Evolutionary conservation across 2,113 vertebrate genomes (phyloP).

Genomic region (Syrrhaptes paradoxus): DNA sequence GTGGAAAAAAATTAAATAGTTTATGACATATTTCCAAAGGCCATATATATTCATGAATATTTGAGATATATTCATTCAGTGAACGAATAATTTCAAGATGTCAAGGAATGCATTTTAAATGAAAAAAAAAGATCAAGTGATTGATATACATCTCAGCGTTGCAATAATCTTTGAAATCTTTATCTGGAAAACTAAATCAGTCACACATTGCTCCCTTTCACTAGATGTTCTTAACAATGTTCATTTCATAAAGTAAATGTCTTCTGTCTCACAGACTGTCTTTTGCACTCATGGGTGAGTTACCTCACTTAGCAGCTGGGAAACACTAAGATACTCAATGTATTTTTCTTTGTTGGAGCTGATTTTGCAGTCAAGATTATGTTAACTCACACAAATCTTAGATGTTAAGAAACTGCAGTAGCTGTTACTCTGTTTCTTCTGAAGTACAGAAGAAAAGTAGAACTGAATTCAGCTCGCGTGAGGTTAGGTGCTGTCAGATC

Average conservation of each 20-base stretch:
- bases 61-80: neutral
- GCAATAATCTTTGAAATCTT: neutral
- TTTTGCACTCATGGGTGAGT: neutral
- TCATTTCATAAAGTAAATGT: accelerated
- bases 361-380: neutral
- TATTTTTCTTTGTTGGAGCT: neutral
- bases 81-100: neutral
- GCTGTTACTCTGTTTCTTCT: neutral
- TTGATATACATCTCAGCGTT: neutral
- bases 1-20: neutral
- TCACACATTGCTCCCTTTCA: neutral
- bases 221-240: neutral
- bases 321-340: neutral
- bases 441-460: neutral
- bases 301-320: neutral
- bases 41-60: neutral
- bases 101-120: neutral
- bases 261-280: neutral
- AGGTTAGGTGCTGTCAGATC: neutral
- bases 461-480: neutral
- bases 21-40: neutral
- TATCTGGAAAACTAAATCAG: neutral
- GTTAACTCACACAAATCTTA: neutral
- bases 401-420: neutral
- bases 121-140: neutral